Percentiles rank a stretch among this genome's conserved stretches.
phyloP scores from a whole-genome alignment of 2,797 vertebrate species.

The Benthosema pterotum region DNA sequence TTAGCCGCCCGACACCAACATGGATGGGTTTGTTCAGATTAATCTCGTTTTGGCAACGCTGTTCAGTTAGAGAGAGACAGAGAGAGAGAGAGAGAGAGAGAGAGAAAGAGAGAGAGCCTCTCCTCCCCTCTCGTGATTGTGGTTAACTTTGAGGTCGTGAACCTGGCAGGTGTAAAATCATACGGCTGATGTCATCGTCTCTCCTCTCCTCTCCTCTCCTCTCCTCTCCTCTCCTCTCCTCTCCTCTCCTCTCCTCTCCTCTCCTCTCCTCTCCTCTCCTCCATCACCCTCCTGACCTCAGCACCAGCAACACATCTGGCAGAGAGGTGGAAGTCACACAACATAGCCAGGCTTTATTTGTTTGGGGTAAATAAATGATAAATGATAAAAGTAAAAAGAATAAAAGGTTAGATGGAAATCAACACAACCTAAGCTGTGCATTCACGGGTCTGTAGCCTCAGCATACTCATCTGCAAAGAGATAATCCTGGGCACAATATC shows the following conservation, averaged over 20 bases:
- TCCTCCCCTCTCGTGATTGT: conserved; percentile 14
- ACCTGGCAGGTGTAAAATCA: conserved; percentile 56
- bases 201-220: conserved; percentile 17
- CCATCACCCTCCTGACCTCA: conserved; percentile 41
- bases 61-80: no score
- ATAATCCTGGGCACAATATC: no score
- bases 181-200: conserved; percentile 13
- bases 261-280: conserved; percentile 22
- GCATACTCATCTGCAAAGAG: no score
- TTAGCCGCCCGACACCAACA: background rate
- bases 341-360: no score
- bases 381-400: no score
- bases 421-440: no score
- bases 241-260: conserved; percentile 30
- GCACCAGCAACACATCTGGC: conserved; percentile 56
- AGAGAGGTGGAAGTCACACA: conserved; percentile 3
- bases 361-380: no score
- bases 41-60: no score
- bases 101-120: conserved; percentile 23
- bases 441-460: no score
- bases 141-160: conserved; percentile 37
- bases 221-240: conserved; percentile 12
- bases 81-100: background rate
- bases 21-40: no score
- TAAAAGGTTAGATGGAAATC: no score